Evolutionary conservation across 2,888 invertebrate species (phyloP), one percentile per base, ranked within the genome.

Genomic region (Rapana venosa): DNA sequence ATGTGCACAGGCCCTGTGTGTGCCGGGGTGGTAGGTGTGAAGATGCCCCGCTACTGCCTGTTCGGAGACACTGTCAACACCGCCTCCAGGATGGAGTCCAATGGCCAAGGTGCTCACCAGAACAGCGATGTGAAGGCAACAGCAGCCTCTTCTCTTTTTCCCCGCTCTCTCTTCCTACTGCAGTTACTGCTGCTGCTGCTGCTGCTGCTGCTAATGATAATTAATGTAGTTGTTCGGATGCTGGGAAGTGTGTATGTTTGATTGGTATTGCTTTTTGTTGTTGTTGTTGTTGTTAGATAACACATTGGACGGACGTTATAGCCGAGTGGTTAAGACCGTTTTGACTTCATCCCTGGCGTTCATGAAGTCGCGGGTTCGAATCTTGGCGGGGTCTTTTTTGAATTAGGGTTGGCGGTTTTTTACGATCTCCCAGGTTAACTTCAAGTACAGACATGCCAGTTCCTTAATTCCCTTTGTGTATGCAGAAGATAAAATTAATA

Each of bases 11-110:
- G 83, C 6, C 83, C 83, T 13, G 83, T 83, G 47, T 83, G 83
- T 47, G 83, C 83, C 26, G 83, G 83, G n/a, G 83, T 83, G 83
- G 83, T 83, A 47, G 83, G 83, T 17, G 22, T 83, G 83, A 83
- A 83, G 83, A 83, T 83, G 83, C 83, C 83, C 20, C 83, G 83
- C 8, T 83, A 83, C 83, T 83, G 83, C 17, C 83, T 83, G 83
- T 83, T 83, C 35, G 83, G 83, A 20, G 83, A 83, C 56, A 83
- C 83, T 0, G 83, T 83, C 56, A 83, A 83, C 56, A 83, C 83
- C 1, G 83, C 83, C 6, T 83, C 83, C 13, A 83, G 83, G n/a
- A 83, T 83, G 83, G 83, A 83, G 47, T 56, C 47, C 47, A 83
- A 22, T 13, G 83, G 83, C 0, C 47, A 83, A 83, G 83, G 83